phyloP scores from a whole-genome alignment of 2,797 vertebrate species.

The Parotocinclus haroldoi region DNA sequence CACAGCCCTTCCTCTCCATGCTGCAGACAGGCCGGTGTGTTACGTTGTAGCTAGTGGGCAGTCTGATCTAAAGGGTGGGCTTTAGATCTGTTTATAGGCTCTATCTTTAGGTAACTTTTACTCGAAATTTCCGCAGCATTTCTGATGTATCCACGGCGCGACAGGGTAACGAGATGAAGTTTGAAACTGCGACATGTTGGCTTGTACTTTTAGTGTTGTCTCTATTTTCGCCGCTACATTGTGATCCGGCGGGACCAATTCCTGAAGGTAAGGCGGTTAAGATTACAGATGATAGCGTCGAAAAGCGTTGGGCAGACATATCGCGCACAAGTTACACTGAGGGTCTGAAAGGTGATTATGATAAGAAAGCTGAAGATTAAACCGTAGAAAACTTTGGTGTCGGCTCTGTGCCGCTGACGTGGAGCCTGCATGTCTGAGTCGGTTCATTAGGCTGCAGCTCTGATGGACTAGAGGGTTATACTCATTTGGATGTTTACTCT shows the following conservation, averaged over 20 bases:
- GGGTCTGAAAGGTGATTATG: too few species aligned
- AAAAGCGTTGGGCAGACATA: too few species aligned
- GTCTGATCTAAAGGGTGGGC: neutral
- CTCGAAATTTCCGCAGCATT: neutral
- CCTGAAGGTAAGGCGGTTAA: conserved; percentile 58
- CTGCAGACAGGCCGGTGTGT: neutral
- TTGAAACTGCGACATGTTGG: neutral
- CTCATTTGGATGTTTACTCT: too few species aligned
- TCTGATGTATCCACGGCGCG: too few species aligned
- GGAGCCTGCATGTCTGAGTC: conserved; percentile 51
- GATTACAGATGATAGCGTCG: neutral
- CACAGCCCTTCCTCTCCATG: too few species aligned
- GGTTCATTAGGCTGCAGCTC: neutral
- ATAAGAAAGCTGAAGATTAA: neutral
- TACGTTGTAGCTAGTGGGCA: conserved; percentile 1
- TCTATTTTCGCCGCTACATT: conserved; percentile 14
- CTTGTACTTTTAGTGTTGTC: conserved; percentile 26
- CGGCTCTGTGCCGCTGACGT: conserved; percentile 68
- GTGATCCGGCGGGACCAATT: conserved; percentile 49
- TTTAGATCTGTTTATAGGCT: conserved; percentile 15
- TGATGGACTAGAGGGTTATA: too few species aligned
- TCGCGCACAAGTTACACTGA: too few species aligned
- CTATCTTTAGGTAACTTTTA: conserved; percentile 21
- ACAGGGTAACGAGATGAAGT: conserved; percentile 48
- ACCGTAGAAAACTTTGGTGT: neutral